Base-by-base conservation (phyloP, 92 coral and sea anemone genomes). In the Bergia puertoricense region DNA sequence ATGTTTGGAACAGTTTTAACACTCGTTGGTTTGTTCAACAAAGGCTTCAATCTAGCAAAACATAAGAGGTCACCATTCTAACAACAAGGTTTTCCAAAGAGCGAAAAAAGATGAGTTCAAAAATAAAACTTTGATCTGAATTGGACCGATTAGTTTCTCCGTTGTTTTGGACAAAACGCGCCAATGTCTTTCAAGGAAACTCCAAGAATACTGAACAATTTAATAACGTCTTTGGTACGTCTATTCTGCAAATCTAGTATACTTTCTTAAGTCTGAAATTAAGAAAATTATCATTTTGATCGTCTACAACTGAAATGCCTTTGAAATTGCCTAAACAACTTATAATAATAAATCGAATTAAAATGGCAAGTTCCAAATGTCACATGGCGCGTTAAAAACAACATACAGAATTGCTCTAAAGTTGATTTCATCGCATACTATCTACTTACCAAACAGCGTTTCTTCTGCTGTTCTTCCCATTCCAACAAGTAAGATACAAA, bases 391-490 rank as follows among this genome's bases (percentile, higher is more conserved):
- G 79, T 4, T 74, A 74, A 45, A 76, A 42, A 76, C 54, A 76
- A 10, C 36, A 42, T 42, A 76, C 79, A 76, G 36, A 76, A 76
- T 18, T 42, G 79, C 8, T n/a, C 13, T 76, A 18, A 76, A 40
- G 79, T 42, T 51, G 51, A 42, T 42, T 43, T 76, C 79, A 76
- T 42, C 30, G 46, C 44, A 2, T 76, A 43, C 59, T 13, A 18
- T 7, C 56, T 48, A 84, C 87, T 84, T 48, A 84, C 87, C 87
- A 72, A 71, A 39, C 6, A 71, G 6, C 44, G 56, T 18, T 48
- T 72, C 76, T 67, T 46, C 66, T 84, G 79, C 1, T 84, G 45
- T 72, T 84, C 78, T 71, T 71, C 79, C 79, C 87, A 84, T 71
- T 36, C 37, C 79, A 84, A 11, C 18, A 73, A 73, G 43, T 54